A percentile compares a stretch with the other conserved stretches of the same genome.
Conservation (phyloP, 2,888 invertebrate genomes). For the Calameuta idolon region DNA sequence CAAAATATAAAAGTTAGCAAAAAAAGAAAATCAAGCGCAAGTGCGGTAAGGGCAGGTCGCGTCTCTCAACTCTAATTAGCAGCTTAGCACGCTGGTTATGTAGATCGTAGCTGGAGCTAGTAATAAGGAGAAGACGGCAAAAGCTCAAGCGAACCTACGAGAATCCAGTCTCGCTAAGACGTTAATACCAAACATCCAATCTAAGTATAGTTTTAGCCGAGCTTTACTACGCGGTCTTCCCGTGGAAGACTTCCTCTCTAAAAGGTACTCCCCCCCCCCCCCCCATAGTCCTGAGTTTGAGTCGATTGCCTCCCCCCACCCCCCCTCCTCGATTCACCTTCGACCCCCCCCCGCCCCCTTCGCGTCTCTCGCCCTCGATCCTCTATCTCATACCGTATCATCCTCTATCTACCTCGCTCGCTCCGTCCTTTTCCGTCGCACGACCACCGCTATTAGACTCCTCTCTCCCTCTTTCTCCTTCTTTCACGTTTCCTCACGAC, state of each 20-base stretch:
- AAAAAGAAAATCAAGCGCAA: constrained; percentile 19
- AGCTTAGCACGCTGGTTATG: background rate
- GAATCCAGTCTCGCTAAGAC: background rate
- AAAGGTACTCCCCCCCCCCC: background rate
- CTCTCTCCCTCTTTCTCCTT: background rate
- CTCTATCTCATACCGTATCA: background rate
- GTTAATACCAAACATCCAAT: background rate
- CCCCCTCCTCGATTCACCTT: background rate
- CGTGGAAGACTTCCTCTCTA: background rate
- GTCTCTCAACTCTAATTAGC: constrained; percentile 36
- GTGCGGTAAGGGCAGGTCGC: constrained; percentile 26
- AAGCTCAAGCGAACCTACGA: background rate
- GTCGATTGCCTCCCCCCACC: background rate
- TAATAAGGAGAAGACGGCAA: background rate
- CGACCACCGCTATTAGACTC: background rate
- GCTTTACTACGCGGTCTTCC: background rate
- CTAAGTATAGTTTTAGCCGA: background rate
- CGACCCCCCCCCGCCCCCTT: too few relatives aligned
- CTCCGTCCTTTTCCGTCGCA: background rate
- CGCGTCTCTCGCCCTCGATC: background rate
- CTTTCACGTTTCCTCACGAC: background rate
- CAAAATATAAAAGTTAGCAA: background rate
- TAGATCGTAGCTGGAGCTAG: background rate
- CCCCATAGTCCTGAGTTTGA: background rate
- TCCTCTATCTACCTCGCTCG: background rate